Base-by-base conservation (phyloP, 64 coral and sea anemone genomes). In the Acropora tenuis region DNA sequence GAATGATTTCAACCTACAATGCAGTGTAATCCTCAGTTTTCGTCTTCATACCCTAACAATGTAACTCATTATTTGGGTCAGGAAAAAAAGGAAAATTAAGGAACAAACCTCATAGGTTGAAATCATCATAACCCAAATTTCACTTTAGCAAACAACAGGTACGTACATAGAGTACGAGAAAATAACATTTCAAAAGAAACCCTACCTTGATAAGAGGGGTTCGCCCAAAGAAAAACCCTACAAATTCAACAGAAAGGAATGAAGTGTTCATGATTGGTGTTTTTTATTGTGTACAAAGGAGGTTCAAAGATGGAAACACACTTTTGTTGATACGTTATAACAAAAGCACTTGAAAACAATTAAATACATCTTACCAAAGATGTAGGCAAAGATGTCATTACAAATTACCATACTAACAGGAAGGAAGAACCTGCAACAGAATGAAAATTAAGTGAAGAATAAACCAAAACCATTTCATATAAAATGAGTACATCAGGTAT, bases 341-440 rank as follows among this genome's bases (percentile, higher is more conserved):
- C 5, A 55, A 0, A 10, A 55, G 52, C 52, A 13, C 60, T 63
- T 7, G 13, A 2, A 11, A 63, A 12, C 10, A 63, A 30, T 30
- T 13, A 63, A 55, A 63, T 11, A 11, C 2, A 63, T 63, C 86
- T 61, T 92, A 91, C 92, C 88, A 95, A 98, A 98, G 74, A 98
- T 90, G 81, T 98, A 98, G 48, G 96, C 96, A 94, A 91, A 95
- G 61, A 98, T 98, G 81, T 98, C 96, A 84, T 98, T 98, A 76
- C 96, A 98, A 49, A 98, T 93, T 1, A 98, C 96, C 96, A 98
- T 95, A 19, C 87, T 89, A 4, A 98, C 90, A 17, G 96, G 96
- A 52, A 98, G 61, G 69, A 98, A 95, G 75, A 98, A 98, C 96
- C 96, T 98, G 55, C 18, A 52, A 55, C 6, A 49, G 45, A 83